Evolutionary conservation across 2,888 invertebrate species (phyloP), one percentile per base, ranked within the genome.

Genomic region (Elegia similella): DNA sequence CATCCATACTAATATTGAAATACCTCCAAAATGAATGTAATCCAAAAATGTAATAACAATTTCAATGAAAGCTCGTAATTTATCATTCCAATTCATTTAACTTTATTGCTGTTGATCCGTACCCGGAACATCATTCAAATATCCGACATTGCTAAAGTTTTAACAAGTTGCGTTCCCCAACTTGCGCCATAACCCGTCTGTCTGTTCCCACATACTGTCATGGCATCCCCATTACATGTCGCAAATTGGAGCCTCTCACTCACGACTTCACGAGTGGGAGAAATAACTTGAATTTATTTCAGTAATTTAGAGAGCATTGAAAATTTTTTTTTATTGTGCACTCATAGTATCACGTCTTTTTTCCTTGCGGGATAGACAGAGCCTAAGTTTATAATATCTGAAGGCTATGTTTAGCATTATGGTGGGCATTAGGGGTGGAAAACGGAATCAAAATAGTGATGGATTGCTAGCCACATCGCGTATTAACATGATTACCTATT

Each of bases 71-170:
- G 50, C 34, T 17, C 16, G 13, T 17, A 43, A 46, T 55, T 55
- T 46, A 55, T 44, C 44, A 55, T 44, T 55, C 54, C 54, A 17
- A 32, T 55, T 44, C 44, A 55, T 44, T 55, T 55, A 55, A 55
- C 44, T 55, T 55, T 44, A 44, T 55, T 55, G 44, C 32, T 55
- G 54, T 44, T 44, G 54, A 30, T 44, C 54, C 54, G 23, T 5
- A 23, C 30, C 16, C 34, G 43, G 32, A 29, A 53, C 43, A 53
- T 53, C 42, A 43, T 53, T 43, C 54, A 44, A 55, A 55, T 44
- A 46, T 55, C 46, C 17, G 32, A 55, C 54, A 55, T 55, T 17
- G 15, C 32, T 17, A n/a, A 34, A 55, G 54, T 55, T 55, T 32
- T 17, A 53, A 43, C 53, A 53, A 53, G 53, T 44, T 44, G 16